These are phyloP conservation scores for Cyprinus carpio DNA, from an alignment of 2,113 vertebrate genomes.

Conservation along the genomic window DNA sequence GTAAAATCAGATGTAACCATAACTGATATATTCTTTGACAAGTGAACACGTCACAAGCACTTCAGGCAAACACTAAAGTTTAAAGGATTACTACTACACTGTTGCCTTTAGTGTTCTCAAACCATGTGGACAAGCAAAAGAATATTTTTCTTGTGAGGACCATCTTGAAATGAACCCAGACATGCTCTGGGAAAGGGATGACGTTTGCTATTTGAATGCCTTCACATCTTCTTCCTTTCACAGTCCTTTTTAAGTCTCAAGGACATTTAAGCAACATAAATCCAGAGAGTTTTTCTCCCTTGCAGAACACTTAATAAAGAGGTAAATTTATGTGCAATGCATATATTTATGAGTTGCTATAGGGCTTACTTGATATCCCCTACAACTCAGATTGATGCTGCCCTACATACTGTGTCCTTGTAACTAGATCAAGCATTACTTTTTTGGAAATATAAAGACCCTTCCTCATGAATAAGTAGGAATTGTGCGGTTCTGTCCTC, in stretches of 20 bases:
- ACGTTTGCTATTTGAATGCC: conserved; percentile 6
- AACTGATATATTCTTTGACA: not conserved
- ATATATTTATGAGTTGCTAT: conserved; percentile 43
- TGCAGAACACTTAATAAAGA: conserved; percentile 11
- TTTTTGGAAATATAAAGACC: not conserved
- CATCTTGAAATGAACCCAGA: conserved; percentile 5
- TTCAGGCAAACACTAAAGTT: not conserved
- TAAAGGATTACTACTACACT: not conserved
- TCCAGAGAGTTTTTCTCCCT: conserved; percentile 26
- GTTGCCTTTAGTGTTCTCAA: not conserved
- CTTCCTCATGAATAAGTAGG: not conserved
- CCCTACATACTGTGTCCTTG: conserved; percentile 3
- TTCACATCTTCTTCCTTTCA: conserved; percentile 19
- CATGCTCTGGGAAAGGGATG: not conserved
- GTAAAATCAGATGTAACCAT: not conserved
- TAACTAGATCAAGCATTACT: not conserved
- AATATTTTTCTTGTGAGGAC: not conserved
- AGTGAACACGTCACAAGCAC: not conserved
- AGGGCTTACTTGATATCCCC: conserved; percentile 29
- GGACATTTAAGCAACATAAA: conserved; percentile 36
- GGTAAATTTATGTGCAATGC: conserved; percentile 32
- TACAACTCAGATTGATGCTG: conserved; percentile 24
- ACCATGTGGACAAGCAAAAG: conserved; percentile 21
- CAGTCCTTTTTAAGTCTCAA: conserved; percentile 26
- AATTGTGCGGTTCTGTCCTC: not conserved